Base-by-base conservation (phyloP, 2,888 invertebrate genomes). In the Melipona bicolor region DNA sequence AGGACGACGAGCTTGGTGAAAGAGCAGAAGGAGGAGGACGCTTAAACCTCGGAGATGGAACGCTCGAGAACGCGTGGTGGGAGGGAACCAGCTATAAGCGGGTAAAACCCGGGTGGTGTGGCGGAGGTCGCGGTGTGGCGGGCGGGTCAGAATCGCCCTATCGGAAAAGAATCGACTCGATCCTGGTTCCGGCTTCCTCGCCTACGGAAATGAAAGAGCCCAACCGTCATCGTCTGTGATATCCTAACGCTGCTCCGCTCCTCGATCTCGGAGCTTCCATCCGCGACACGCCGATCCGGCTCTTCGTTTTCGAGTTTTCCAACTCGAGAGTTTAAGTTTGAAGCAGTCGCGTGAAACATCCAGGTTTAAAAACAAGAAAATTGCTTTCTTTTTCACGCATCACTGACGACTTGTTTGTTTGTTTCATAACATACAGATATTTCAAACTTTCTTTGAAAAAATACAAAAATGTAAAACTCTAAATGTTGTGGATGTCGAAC, bases 181-280 rank as follows among this genome's bases (percentile, higher is more conserved):
- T 84, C 88, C 88, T 83, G 84, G 85, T 89, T 90, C 85, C 83
- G 88, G 80, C 69, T 81, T 68, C 54, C 83, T 87, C 85, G 77
- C 83, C 83, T 71, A 79, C 90, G 92, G 89, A 91, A 92, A 91
- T 91, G 91, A 90, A 91, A 91, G 88, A 91, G 88, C 74, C 81
- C 79, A 61, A 74, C 80, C 71, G 62, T 61, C 21, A 50, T 43
- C 65, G 50, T 32, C 64, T 72, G 62, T 64, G 17, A 56, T 15
- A 15, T 56, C 15, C 15, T 15, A 3, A n/a, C 56, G n/a, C 13
- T n/a, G 56, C n/a, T 3, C 5, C 19, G 61, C 24, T 27, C 27
- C 27, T 61, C 19, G 61, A 61, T 3, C 61, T 61, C n/a, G 56
- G 2, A 0, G 2, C 56, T n/a, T n/a, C 13, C 21, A 56, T 56